Percentiles rank a stretch among this genome's conserved stretches.
Evolutionary conservation across 2,113 vertebrate species (phyloP).

Genomic region (Callionymus lyra): DNA sequence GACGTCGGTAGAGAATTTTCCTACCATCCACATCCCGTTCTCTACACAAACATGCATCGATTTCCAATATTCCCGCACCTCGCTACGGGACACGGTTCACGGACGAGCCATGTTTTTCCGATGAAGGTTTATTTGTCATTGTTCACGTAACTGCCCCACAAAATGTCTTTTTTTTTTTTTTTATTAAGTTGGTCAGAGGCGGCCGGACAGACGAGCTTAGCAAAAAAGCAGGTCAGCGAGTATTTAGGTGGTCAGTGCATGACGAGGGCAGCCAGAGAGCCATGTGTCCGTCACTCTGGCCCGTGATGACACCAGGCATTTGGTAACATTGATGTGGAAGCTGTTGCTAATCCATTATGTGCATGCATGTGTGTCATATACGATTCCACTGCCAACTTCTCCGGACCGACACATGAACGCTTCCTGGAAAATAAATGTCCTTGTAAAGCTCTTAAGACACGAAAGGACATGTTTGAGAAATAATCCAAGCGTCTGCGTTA

Average conservation of each 20-base stretch:
- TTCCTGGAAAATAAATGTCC: constrained; percentile 39
- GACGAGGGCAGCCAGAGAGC: not conserved
- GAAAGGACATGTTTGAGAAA: constrained; percentile 36
- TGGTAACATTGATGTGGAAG: constrained; percentile 7
- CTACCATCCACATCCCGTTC: constrained; percentile 4
- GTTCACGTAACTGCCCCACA: constrained; percentile 23
- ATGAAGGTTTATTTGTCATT: constrained; percentile 22
- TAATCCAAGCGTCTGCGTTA: constrained; percentile 40
- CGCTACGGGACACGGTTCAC: too few species aligned
- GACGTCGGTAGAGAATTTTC: not conserved
- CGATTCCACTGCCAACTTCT: constrained; percentile 19
- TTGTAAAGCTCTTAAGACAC: constrained; percentile 50
- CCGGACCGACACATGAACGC: constrained; percentile 5
- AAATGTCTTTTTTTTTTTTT: constrained; percentile 38
- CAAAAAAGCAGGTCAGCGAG: constrained; percentile 51
- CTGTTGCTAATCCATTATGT: constrained; percentile 12
- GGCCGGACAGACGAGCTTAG: constrained; percentile 34
- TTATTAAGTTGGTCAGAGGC: constrained; percentile 29
- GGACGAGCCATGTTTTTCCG: constrained; percentile 11
- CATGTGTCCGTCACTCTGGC: constrained; percentile 3
- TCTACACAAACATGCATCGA: constrained; percentile 31
- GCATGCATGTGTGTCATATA: constrained; percentile 1
- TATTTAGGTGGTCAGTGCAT: constrained; percentile 40
- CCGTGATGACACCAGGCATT: constrained; percentile 4
- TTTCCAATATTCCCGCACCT: constrained; percentile 17